Percentiles rank a stretch among this genome's conserved stretches.
phyloP scores from a whole-genome alignment of 2,888 invertebrate genomes.

The Brachylomia viminalis region DNA sequence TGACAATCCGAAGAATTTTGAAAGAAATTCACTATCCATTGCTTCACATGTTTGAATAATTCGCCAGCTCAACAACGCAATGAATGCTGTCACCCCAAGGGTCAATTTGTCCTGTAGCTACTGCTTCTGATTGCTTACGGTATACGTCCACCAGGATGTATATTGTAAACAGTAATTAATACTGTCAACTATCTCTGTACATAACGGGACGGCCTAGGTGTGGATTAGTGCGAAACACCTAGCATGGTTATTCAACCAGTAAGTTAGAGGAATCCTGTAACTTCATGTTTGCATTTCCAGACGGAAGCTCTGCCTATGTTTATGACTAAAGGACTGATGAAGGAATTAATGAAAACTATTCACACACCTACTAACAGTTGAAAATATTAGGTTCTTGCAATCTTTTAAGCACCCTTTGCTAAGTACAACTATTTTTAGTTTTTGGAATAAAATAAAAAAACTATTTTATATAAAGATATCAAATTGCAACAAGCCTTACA shows the following conservation, averaged over 20 bases:
- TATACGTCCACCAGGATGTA: not conserved
- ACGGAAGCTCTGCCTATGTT: not conserved
- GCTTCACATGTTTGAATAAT: not conserved
- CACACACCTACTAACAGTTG: no score
- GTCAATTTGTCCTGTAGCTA: not conserved
- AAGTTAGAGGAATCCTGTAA: slow-evolving; percentile 2
- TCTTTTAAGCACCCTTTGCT: no score
- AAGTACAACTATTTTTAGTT: no score
- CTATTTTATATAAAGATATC: no score
- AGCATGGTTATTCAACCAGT: no score
- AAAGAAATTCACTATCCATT: no score
- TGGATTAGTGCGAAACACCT: slow-evolving; percentile 12
- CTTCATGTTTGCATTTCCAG: not conserved
- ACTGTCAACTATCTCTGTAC: slow-evolving; percentile 26
- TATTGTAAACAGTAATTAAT: slow-evolving; percentile 46
- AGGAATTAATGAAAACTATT: no score
- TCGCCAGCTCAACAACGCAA: not conserved
- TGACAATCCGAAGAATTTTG: no score
- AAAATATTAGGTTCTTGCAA: no score
- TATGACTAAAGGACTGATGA: not conserved
- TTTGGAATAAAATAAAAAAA: no score
- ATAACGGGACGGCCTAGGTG: not conserved
- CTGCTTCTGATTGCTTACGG: not conserved
- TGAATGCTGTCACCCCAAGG: not conserved
- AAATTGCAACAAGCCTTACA: no score